Conservation (phyloP, 23 tunicate genomes). For the Halocynthia aurantium region DNA sequence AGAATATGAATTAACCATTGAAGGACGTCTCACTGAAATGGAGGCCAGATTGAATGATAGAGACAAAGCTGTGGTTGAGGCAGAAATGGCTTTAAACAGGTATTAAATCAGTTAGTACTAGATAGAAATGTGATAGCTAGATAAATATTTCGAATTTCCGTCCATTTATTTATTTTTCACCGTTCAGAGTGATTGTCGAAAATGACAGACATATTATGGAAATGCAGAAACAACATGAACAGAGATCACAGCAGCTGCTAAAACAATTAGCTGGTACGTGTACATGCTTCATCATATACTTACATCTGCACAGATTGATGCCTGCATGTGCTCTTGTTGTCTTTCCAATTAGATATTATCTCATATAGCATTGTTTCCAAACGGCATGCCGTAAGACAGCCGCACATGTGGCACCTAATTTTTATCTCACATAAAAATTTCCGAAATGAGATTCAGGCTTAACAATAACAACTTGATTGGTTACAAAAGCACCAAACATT, state of each 20-base stretch:
- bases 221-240: constrained; percentile 24
- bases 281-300: neutral
- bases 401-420: too few species aligned
- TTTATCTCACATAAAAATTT: too few species aligned
- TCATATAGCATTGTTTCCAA: too few species aligned
- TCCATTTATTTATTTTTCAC: neutral
- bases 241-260: constrained; percentile 17
- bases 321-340: too few species aligned
- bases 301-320: too few species aligned
- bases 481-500: too few species aligned
- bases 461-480: too few species aligned
- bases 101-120: neutral
- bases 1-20: constrained; percentile 14
- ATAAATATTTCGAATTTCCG: neutral
- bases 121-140: neutral
- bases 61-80: constrained; percentile 17
- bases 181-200: constrained; percentile 11
- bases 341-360: too few species aligned
- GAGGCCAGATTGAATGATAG: constrained; percentile 10
- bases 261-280: constrained; percentile 17
- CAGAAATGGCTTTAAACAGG: constrained; percentile 27
- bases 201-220: constrained; percentile 24
- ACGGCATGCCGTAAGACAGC: too few species aligned
- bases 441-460: too few species aligned
- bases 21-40: constrained; percentile 12